phyloP scores from a whole-genome alignment of 1,140 invertebrate genomes.

The Drosophila punjabiensis region DNA sequence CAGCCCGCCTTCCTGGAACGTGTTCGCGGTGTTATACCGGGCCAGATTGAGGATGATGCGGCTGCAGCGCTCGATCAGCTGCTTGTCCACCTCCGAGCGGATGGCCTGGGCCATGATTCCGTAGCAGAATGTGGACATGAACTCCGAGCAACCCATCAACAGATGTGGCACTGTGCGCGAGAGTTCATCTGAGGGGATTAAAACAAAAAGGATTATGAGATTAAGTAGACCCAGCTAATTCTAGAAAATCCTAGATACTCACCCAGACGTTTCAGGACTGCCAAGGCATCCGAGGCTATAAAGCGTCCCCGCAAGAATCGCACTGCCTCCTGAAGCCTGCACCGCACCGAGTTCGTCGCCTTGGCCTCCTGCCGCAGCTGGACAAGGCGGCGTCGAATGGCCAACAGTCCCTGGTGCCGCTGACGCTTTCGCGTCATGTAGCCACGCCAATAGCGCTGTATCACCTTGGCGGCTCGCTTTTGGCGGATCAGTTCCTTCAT shows the following conservation, averaged over 20 bases:
- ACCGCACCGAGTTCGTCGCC: conserved; percentile 85
- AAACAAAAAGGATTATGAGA: background rate
- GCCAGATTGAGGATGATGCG: conserved; percentile 84
- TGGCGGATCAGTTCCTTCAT: conserved; percentile 84
- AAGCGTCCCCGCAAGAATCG: conserved; percentile 70
- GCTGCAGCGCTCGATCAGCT: conserved; percentile 82
- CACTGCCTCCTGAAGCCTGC: conserved; percentile 68
- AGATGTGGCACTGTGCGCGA: conserved; percentile 82
- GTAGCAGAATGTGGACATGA: conserved; percentile 82
- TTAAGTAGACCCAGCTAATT: background rate
- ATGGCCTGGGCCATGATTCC: conserved; percentile 85
- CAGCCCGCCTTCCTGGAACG: conserved; percentile 77
- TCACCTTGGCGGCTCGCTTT: conserved; percentile 87
- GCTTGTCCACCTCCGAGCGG: conserved; percentile 84
- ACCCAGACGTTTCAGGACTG: conserved; percentile 74
- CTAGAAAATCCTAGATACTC: conserved; percentile 13
- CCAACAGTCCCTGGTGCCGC: conserved; percentile 75
- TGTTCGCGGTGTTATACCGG: conserved; percentile 78
- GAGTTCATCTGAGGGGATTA: conserved; percentile 67
- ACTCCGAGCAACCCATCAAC: conserved; percentile 77
- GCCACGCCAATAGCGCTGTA: conserved; percentile 90
- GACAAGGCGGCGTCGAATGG: conserved; percentile 86
- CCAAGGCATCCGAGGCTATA: conserved; percentile 67
- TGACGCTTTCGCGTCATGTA: conserved; percentile 85
- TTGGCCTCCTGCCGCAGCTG: conserved; percentile 85